phyloP scores from a whole-genome alignment of 2,113 vertebrate species.

The Andinoacara biseriatus region DNA sequence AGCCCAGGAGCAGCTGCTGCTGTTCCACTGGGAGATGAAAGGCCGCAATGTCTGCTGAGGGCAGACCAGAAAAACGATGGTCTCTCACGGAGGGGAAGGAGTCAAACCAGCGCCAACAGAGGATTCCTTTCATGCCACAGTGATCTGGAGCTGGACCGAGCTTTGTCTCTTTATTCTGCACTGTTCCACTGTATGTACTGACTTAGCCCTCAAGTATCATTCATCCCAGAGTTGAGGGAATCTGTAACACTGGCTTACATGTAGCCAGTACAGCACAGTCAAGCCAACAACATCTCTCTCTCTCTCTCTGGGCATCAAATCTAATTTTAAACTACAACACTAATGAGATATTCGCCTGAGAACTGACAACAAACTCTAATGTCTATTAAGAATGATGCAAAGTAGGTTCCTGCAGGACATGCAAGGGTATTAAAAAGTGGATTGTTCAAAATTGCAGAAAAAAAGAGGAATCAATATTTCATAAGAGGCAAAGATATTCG shows the following conservation, averaged over 20 bases:
- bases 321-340: conserved; percentile 1
- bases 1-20: conserved; percentile 49
- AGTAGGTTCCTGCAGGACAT: neutral
- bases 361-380: neutral
- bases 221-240: conserved; percentile 7
- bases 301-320: conserved; percentile 19
- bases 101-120: conserved; percentile 53
- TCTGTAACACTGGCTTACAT: neutral
- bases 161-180: conserved; percentile 26
- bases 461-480: conserved; percentile 53
- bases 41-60: conserved; percentile 52
- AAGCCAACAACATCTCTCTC: neutral
- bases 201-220: conserved; percentile 36
- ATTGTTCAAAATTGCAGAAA: conserved; percentile 30
- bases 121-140: conserved; percentile 67
- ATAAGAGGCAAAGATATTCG: conserved; percentile 36
- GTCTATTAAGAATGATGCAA: conserved; percentile 4
- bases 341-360: neutral
- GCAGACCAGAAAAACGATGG: conserved; percentile 51
- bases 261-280: neutral
- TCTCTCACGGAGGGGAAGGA: conserved; percentile 26
- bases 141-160: conserved; percentile 50
- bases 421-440: neutral
- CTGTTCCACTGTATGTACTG: conserved; percentile 28
- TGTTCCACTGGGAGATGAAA: conserved; percentile 61